A percentile compares a stretch with the other conserved stretches of the same genome.
These are phyloP conservation scores for Noctua fimbriata DNA, from an alignment of 2,888 invertebrate species.

Conservation along the genomic window DNA sequence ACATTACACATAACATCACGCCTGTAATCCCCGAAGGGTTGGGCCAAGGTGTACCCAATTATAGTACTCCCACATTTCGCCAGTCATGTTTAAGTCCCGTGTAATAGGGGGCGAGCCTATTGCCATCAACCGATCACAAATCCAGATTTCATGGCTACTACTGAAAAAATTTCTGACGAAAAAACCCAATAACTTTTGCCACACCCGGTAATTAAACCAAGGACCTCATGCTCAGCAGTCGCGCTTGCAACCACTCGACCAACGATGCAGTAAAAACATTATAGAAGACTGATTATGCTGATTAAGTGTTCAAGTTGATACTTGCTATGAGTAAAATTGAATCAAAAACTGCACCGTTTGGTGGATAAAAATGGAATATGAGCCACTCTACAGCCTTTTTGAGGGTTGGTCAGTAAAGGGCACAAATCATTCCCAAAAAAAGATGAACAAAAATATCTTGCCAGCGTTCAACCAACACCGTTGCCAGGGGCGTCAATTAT, in stretches of 20 bases:
- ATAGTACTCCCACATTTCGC: not conserved
- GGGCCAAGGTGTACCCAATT: not conserved
- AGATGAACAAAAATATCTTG: no score
- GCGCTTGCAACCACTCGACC: not conserved
- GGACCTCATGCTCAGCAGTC: no score
- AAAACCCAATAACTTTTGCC: not conserved
- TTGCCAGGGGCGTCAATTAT: slow-evolving; percentile 24
- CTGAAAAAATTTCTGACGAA: not conserved
- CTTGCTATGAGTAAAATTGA: not conserved
- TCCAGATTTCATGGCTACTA: not conserved
- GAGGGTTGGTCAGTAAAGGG: not conserved
- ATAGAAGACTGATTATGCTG: not conserved
- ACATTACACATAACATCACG: not conserved
- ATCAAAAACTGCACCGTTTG: slow-evolving; percentile 1
- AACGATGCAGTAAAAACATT: not conserved
- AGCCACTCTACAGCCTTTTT: not conserved
- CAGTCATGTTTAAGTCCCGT: not conserved
- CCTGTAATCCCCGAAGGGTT: not conserved
- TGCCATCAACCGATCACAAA: not conserved
- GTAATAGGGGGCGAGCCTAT: not conserved
- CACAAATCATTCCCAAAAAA: not conserved
- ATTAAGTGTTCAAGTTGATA: not conserved
- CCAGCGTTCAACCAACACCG: not conserved
- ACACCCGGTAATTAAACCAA: not conserved
- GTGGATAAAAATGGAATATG: not conserved